Conservation (phyloP, 2,113 vertebrate genomes). For the Charadrius vociferus region DNA sequence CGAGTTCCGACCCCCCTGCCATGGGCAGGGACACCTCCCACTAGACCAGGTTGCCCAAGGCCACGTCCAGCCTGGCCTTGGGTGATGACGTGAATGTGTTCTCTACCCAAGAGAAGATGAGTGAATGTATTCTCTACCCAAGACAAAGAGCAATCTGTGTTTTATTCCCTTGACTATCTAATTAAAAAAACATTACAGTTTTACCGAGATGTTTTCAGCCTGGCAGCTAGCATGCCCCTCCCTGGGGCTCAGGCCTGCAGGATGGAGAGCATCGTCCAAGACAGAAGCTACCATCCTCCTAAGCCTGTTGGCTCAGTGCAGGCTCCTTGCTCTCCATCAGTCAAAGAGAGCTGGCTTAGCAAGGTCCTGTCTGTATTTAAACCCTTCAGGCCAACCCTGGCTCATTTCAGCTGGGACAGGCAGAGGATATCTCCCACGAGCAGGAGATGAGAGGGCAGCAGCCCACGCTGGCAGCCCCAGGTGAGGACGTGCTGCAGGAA, state of each 20-base stretch:
- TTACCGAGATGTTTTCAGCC: neutral
- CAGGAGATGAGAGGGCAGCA: neutral
- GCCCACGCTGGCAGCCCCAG: fast-evolving
- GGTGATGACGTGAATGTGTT: too few relatives aligned
- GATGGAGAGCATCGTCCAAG: neutral
- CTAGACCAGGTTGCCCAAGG: too few relatives aligned
- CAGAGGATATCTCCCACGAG: neutral
- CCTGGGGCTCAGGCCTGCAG: fast-evolving
- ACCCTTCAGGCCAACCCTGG: neutral
- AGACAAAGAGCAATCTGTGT: neutral
- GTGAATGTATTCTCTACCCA: neutral
- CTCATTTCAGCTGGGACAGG: neutral
- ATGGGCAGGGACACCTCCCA: too few relatives aligned
- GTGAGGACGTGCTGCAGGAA: fast-evolving
- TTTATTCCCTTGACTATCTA: neutral
- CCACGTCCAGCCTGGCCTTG: too few relatives aligned
- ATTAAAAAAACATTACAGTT: neutral
- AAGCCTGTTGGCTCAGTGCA: neutral
- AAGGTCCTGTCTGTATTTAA: neutral
- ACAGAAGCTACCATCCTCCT: neutral
- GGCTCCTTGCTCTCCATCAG: neutral
- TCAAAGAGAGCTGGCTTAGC: neutral
- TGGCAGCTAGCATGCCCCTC: neutral
- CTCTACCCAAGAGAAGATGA: too few relatives aligned
- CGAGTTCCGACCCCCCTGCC: too few relatives aligned